These are phyloP conservation scores for Chrosomus eos DNA, from an alignment of 2,797 vertebrate species.

Conservation along the genomic window DNA sequence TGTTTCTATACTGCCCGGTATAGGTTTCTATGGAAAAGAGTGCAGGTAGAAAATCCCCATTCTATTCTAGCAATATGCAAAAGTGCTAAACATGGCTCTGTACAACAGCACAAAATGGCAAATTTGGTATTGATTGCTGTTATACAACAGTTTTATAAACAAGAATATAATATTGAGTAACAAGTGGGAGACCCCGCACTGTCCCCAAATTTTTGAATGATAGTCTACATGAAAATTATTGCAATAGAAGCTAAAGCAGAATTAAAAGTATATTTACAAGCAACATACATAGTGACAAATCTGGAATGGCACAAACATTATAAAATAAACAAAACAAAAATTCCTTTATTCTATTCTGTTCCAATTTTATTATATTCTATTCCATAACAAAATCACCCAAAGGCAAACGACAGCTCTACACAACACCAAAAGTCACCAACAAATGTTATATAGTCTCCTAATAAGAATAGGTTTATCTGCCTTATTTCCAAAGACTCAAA, in stretches of 20 bases:
- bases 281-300: background rate
- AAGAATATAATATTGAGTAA: no score
- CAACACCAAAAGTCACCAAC: background rate
- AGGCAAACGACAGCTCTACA: background rate
- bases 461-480: background rate
- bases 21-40: background rate
- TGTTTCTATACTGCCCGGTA: background rate
- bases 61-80: background rate
- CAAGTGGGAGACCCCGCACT: background rate
- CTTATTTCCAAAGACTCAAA: conserved; percentile 16
- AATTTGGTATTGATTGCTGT: background rate
- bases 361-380: background rate
- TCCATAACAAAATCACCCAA: background rate
- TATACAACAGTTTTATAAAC: background rate
- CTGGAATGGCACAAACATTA: background rate
- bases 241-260: background rate
- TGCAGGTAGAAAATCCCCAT: background rate
- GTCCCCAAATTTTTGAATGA: background rate
- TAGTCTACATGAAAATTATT: background rate
- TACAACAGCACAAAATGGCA: no score
- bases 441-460: background rate
- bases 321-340: background rate
- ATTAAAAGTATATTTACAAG: background rate
- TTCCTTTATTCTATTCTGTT: background rate
- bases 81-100: background rate